A percentile compares a stretch with the other conserved stretches of the same genome.
These are phyloP conservation scores for Bambusicola thoracicus DNA, from an alignment of 2,113 vertebrate genomes.

Conservation along the genomic window DNA sequence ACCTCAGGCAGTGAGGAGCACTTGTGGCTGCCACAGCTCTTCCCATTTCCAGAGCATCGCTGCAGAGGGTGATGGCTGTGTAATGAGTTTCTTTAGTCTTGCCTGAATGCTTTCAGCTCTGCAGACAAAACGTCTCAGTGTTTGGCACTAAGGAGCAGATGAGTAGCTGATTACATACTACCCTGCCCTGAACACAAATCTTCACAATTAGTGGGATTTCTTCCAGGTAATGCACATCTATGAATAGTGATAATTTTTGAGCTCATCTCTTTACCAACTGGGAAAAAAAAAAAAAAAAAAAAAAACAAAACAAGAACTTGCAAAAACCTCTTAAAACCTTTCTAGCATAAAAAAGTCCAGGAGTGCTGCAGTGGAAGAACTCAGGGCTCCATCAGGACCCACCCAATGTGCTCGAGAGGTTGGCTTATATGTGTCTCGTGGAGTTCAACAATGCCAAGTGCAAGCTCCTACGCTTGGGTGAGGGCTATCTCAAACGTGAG, in stretches of 20 bases:
- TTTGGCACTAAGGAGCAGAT: constrained; percentile 33
- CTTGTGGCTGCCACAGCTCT: background rate
- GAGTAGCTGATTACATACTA: constrained; percentile 43
- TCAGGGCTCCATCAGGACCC: background rate
- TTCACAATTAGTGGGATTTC: background rate
- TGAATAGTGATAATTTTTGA: background rate
- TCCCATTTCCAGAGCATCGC: background rate
- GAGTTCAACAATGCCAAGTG: background rate
- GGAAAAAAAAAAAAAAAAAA: background rate
- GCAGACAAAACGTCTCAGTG: background rate
- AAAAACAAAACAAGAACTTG: background rate
- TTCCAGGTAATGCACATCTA: background rate
- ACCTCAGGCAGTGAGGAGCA: background rate
- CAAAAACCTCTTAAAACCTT: background rate
- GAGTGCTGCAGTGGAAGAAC: background rate
- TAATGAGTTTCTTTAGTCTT: constrained; percentile 69
- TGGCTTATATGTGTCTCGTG: background rate
- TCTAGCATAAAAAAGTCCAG: background rate
- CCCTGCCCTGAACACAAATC: constrained; percentile 14
- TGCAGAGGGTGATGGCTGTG: background rate
- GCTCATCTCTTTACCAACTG: background rate
- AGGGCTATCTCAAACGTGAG: no score
- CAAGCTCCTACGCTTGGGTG: background rate
- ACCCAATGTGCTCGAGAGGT: background rate
- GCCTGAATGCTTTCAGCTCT: constrained; percentile 32